Base-by-base conservation (phyloP, 2,113 vertebrate species). In the Semicossyphus pulcher region DNA sequence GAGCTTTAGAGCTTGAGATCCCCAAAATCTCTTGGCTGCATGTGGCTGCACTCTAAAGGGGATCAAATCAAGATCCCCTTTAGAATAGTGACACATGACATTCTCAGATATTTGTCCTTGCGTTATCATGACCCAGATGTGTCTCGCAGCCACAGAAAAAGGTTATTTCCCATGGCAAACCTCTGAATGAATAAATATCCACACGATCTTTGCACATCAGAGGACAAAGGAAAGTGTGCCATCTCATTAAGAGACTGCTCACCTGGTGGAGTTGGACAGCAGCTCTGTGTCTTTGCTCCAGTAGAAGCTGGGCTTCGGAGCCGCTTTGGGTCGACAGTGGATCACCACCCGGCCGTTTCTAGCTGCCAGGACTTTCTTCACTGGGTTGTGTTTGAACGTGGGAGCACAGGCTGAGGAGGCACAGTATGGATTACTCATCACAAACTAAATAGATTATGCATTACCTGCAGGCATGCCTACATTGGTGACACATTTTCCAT, bases 261-360 rank as follows among this genome's bases (percentile, higher is more conserved):
- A 99, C 98, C 97, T 95, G 86, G 93, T 96, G 3, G 95, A 94
- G 85, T 99, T 99, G 58, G 88, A 92, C 10, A 99, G 95, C 81
- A 98, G 89, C 86, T 99, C 97, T 0, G 97, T 98, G 72, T 95
- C 97, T 94, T 96, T 98, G 89, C 96, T 99, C 98, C 98, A 99
- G 0, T 90, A 95, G 87, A 98, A 93, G 51, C 64, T 89, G 7
- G 98, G 95, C 71, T 95, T 97, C 0, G 98, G 98, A 34, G 98
- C 96, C 0, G 96, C 98, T 90, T 95, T 95, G 15, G 97, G 97
- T 66, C 95, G 96, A 85, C 98, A 99, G 51, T 96, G 94, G 23
- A 99, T 96, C 76, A 98, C 92, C 44, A 96, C 95, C 5, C 94
- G 95, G 0, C 97, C 94, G 4, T 97, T 96, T 89, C 93, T 96